Evolutionary conservation across 2,888 invertebrate genomes (phyloP).

Genomic region (Meteorus cinctellus): DNA sequence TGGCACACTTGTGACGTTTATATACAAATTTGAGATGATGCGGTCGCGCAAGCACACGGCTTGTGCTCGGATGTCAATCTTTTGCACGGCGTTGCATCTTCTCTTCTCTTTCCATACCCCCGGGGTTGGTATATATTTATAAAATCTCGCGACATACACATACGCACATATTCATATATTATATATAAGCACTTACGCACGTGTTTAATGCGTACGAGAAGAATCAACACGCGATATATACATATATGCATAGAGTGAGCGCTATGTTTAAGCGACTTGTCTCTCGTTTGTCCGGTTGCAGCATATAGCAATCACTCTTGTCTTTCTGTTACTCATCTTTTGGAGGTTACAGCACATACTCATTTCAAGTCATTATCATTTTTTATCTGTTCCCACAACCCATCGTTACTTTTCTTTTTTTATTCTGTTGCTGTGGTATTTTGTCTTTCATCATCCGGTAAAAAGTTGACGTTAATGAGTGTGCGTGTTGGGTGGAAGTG

Average conservation of each 20-base stretch:
- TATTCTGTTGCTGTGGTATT: neutral
- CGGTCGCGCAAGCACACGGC: slow-evolving; percentile 1
- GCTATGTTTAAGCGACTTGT: neutral
- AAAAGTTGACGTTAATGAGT: no score
- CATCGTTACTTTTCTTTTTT: neutral
- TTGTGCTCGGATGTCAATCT: slow-evolving; percentile 4
- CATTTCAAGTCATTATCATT: neutral
- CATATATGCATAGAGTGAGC: neutral
- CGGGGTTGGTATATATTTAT: slow-evolving; percentile 6
- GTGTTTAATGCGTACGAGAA: neutral
- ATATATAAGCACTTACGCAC: neutral
- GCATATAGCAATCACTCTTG: neutral
- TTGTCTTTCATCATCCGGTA: no score
- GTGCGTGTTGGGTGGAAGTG: no score
- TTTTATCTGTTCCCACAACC: neutral
- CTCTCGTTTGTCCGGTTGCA: neutral
- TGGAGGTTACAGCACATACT: neutral
- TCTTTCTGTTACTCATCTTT: neutral
- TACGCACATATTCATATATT: neutral
- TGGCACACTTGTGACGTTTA: neutral
- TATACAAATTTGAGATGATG: slow-evolving; percentile 6
- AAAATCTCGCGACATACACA: neutral
- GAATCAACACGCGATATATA: neutral
- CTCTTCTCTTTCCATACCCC: neutral
- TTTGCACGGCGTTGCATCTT: slow-evolving; percentile 7